Evolutionary conservation across 2,888 invertebrate genomes (phyloP).

Genomic region (Anthoptus insignis): DNA sequence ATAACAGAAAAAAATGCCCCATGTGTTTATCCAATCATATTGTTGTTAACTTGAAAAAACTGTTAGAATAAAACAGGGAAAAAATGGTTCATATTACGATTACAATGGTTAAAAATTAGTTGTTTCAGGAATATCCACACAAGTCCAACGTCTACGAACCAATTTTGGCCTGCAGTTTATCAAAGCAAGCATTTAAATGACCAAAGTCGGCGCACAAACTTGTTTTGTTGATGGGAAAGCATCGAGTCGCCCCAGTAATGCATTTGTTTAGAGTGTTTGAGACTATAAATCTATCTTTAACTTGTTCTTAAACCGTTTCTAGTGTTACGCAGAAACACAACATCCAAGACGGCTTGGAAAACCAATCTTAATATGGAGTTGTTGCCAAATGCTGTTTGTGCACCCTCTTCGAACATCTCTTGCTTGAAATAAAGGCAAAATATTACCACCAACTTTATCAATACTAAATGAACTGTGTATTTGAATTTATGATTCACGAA

Average conservation of each 20-base stretch:
- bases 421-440: slow-evolving; percentile 10
- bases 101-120: no score
- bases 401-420: slow-evolving; percentile 16
- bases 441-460: no score
- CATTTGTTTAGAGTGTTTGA: slow-evolving; percentile 70
- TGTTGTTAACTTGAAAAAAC: no score
- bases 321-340: slow-evolving; percentile 73
- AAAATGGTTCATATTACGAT: no score
- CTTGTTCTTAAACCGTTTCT: slow-evolving; percentile 79
- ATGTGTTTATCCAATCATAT: no score
- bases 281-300: slow-evolving; percentile 83
- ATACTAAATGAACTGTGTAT: no score
- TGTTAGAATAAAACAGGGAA: no score
- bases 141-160: slow-evolving; percentile 59
- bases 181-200: slow-evolving; percentile 82
- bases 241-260: slow-evolving; percentile 63
- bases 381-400: slow-evolving; percentile 79
- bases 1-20: no score
- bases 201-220: slow-evolving; percentile 76
- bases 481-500: no score
- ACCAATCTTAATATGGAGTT: slow-evolving; percentile 82
- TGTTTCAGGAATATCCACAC: slow-evolving; percentile 54
- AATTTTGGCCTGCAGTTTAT: slow-evolving; percentile 75
- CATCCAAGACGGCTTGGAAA: slow-evolving; percentile 64
- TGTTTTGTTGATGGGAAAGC: slow-evolving; percentile 71